Evolutionary conservation across 2,797 vertebrate genomes (phyloP), one percentile per base, ranked within the genome.

Genomic region (Dryobates pubescens): DNA sequence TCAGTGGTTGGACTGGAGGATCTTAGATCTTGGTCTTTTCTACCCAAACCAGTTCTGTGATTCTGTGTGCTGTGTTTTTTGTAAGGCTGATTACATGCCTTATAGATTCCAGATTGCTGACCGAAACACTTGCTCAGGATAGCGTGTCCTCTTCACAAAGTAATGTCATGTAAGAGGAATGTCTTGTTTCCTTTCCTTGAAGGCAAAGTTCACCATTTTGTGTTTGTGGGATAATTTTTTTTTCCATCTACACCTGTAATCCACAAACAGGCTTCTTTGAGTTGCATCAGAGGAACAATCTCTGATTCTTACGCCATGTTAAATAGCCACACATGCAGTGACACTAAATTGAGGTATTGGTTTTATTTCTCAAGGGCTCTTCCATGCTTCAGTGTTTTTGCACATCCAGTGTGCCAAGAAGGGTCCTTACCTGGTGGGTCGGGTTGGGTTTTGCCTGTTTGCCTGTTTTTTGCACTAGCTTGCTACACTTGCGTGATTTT

Each of bases 401-500:
- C 34, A 38, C 27, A 6, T 32, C 7, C 9, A 10, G 6, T 17
- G 19, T 47, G 65, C 34, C 10, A 29, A 63, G 53, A 26, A 59
- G 20, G n/a, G n/a, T 11, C 15, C 26, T 64, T 20, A 19, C 30
- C 26, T 10, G 0, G 7, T 30, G 61, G n/a, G 56, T 8, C 30
- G 59, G 16, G 1, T 26, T 76, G 47, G 5, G 15, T 43, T 70
- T 41, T 38, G 4, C 59, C 38, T 36, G 29, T 62, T 32, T 63
- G n/a, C n/a, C 36, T 36, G 36, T 36, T 36, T 36, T 36, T 36
- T 36, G 36, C 36, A 2, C 12, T 9, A 41, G 30, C 29, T 57
- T 62, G 69, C 38, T n/a, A 11, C 19, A 1, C 5, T 8, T 0
- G 1, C 0, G 1, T 2, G n/a, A 10, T 32, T 62, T 3, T 54